Evolutionary conservation across 1,140 invertebrate genomes (phyloP).

Genomic region (Ostrea edulis): DNA sequence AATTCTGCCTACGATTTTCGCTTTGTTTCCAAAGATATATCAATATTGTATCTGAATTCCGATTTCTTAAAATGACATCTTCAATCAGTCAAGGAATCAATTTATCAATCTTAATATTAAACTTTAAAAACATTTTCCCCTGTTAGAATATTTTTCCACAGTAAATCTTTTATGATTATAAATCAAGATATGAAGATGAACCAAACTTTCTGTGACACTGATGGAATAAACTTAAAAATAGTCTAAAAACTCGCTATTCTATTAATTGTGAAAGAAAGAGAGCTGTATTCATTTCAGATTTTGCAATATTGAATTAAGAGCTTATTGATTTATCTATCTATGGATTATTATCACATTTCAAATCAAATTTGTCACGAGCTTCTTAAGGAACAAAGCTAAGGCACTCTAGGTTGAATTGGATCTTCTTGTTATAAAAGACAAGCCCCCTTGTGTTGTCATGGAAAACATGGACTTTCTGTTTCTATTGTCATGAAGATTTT

Average conservation of each 20-base stretch:
- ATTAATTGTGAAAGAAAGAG: neutral
- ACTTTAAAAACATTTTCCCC: neutral
- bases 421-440: neutral
- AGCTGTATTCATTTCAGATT: neutral
- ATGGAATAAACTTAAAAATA: neutral
- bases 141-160: too few species aligned
- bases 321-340: neutral
- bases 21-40: neutral
- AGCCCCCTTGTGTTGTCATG: neutral
- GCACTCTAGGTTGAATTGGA: neutral
- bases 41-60: neutral
- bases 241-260: neutral
- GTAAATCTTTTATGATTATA: neutral
- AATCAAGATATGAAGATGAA: neutral
- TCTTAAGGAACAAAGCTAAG: neutral
- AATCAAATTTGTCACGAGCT: conserved; percentile 5
- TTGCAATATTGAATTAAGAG: neutral
- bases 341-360: neutral
- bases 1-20: neutral
- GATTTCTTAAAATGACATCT: neutral
- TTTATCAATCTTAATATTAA: too few species aligned
- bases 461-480: neutral
- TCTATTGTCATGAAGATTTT: neutral
- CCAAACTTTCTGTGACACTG: neutral
- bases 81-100: neutral